These are phyloP conservation scores for Noctua pronuba DNA, from an alignment of 2,888 invertebrate species.

Conservation along the genomic window DNA sequence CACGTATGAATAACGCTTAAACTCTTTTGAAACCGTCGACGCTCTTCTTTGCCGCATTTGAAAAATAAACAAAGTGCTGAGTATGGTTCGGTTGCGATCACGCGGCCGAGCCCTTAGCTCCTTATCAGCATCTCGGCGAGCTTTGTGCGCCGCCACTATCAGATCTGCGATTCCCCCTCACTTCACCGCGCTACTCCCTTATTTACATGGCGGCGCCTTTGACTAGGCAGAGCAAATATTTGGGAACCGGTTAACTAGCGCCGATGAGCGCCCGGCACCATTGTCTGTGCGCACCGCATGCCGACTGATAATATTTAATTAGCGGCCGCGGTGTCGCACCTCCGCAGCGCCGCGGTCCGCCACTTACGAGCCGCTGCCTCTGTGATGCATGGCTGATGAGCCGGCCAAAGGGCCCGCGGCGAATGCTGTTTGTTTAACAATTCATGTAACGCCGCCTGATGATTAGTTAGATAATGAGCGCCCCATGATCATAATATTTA, in stretches of 20 bases:
- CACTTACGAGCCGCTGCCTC: constrained; percentile 74
- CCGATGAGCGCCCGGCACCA: constrained; percentile 84
- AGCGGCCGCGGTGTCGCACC: constrained; percentile 87
- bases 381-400: constrained; percentile 76
- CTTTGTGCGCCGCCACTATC: constrained; percentile 83
- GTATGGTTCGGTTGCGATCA: constrained; percentile 78
- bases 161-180: constrained; percentile 80
- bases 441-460: constrained; percentile 77
- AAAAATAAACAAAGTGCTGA: constrained; percentile 75
- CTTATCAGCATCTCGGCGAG: constrained; percentile 83
- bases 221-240: constrained; percentile 86
- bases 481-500: constrained; percentile 77
- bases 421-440: constrained; percentile 82
- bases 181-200: constrained; percentile 76
- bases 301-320: constrained; percentile 89
- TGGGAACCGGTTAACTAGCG: constrained; percentile 87
- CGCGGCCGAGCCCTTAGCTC: constrained; percentile 72
- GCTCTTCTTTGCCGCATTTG: constrained; percentile 62
- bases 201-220: constrained; percentile 86
- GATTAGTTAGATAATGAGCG: constrained; percentile 83
- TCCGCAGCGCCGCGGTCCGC: constrained; percentile 84
- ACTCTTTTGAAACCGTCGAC: constrained; percentile 40
- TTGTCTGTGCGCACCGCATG: constrained; percentile 86
- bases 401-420: constrained; percentile 83
- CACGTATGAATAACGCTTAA: constrained; percentile 32